These are phyloP conservation scores for Bacillus rossius DNA, from an alignment of 1,140 invertebrate genomes.

Conservation along the genomic window DNA sequence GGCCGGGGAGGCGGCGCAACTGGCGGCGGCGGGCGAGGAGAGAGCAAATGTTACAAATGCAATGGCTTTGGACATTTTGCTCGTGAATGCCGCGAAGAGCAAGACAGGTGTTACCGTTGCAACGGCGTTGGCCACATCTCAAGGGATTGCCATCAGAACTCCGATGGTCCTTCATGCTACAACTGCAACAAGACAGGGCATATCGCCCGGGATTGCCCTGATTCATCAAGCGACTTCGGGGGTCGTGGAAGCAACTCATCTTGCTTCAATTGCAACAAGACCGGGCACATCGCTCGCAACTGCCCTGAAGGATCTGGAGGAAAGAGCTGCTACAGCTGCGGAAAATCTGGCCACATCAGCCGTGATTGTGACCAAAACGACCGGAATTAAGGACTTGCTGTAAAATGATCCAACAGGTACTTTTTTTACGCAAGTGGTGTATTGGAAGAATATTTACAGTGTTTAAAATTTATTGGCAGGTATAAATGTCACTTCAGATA, in stretches of 20 bases:
- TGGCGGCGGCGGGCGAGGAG: conserved; percentile 44
- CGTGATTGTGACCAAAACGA: conserved; percentile 39
- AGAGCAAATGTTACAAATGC: conserved; percentile 88
- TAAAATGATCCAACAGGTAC: no score
- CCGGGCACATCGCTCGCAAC: conserved; percentile 81
- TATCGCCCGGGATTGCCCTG: conserved; percentile 54
- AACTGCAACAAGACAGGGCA: conserved; percentile 86
- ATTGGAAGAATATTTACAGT: no score
- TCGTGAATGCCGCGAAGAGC: conserved; percentile 83
- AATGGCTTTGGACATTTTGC: conserved; percentile 91
- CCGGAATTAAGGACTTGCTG: no score
- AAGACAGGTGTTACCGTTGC: conserved; percentile 76
- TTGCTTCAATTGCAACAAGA: conserved; percentile 86
- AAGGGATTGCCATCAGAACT: conserved; percentile 59
- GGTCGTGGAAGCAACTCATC: conserved; percentile 64
- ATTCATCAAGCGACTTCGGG: conserved; percentile 10
- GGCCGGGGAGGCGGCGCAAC: conserved; percentile 45
- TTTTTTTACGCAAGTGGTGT: no score
- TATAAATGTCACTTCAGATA: no score
- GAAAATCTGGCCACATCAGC: conserved; percentile 44
- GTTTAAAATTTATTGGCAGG: no score
- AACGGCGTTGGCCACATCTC: conserved; percentile 83
- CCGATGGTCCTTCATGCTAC: conserved; percentile 56
- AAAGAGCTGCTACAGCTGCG: conserved; percentile 44
- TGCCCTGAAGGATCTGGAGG: conserved; percentile 60